Base-by-base conservation (phyloP, 2,888 invertebrate species). In the Cephus pulcher region DNA sequence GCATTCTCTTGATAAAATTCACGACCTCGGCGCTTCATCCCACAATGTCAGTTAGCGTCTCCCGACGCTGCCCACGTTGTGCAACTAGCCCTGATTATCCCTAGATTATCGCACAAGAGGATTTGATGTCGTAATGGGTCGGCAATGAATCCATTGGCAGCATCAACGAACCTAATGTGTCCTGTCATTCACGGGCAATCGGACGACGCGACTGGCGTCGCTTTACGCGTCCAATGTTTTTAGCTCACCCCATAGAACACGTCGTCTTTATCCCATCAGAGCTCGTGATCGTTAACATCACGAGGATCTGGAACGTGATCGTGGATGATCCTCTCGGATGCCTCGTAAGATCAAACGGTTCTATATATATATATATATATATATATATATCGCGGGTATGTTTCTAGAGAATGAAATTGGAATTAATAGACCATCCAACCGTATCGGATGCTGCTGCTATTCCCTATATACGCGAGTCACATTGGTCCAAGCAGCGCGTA, bases 61-160 rank as follows among this genome's bases (percentile, higher is more conserved):
- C 4, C 40, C 79, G 79, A 77, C 81, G 78, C 76, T 82, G 79
- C 75, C 82, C 74, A 81, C 82, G 82, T 82, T 84, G 83, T 84
- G 83, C 87, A 89, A 89, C 88, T 85, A 88, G 87, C 83, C 82
- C 86, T 89, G 88, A 89, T 89, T 89, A 89, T 88, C 88, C 86
- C 86, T 86, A 89, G 88, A 89, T 89, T 89, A 89, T 89, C 85
- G 86, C 86, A 87, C 89, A 88, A 88, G 87, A 86, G 86, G 84
- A 86, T 86, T 88, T 85, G 84, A 84, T 85, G 82, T 84, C 83
- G 84, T 89, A 87, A 88, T 87, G 84, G 87, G 81, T 15, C 85
- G 84, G 86, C 88, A 86, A 86, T 88, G 87, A 88, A 85, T 87
- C 86, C 88, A 89, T 89, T 89, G 89, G 88, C 89, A 85, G 85